These are phyloP conservation scores for Diglossa cyanea DNA, from an alignment of 2,797 vertebrate species.

Conservation along the genomic window DNA sequence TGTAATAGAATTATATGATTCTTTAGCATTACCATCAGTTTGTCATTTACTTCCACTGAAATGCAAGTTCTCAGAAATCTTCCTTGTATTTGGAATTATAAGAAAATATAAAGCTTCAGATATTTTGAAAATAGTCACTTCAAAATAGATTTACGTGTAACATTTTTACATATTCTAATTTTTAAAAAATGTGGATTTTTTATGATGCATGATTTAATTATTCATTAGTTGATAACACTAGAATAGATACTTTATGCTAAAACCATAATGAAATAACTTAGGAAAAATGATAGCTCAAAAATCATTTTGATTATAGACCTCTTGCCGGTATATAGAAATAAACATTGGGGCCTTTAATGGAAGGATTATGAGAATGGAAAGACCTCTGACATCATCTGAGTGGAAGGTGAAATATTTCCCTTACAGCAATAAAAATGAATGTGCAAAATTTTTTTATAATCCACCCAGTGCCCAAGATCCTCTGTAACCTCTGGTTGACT, in stretches of 20 bases:
- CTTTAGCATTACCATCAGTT: not conserved
- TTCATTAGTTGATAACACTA: not conserved
- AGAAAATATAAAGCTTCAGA: not conserved
- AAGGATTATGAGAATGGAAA: not conserved
- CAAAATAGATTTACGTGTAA: not conserved
- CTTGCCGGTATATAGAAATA: not conserved
- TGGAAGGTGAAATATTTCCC: not conserved
- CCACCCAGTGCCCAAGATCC: not conserved
- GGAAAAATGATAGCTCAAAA: not conserved
- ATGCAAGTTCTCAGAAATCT: not conserved
- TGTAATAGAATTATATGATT: not conserved
- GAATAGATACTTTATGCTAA: not conserved
- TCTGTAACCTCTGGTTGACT: constrained; percentile 59
- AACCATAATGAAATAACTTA: not conserved
- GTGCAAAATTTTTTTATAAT: not conserved
- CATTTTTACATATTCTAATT: not conserved
- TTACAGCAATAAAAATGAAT: not conserved
- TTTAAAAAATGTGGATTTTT: accelerated
- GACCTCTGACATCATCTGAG: not conserved
- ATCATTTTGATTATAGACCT: not conserved
- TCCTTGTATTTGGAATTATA: not conserved
- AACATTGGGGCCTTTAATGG: not conserved
- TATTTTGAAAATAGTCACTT: not conserved
- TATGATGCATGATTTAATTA: not conserved
- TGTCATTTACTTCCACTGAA: not conserved